These are phyloP conservation scores for Apotomis turbidana DNA, from an alignment of 2,888 invertebrate genomes.

Conservation along the genomic window DNA sequence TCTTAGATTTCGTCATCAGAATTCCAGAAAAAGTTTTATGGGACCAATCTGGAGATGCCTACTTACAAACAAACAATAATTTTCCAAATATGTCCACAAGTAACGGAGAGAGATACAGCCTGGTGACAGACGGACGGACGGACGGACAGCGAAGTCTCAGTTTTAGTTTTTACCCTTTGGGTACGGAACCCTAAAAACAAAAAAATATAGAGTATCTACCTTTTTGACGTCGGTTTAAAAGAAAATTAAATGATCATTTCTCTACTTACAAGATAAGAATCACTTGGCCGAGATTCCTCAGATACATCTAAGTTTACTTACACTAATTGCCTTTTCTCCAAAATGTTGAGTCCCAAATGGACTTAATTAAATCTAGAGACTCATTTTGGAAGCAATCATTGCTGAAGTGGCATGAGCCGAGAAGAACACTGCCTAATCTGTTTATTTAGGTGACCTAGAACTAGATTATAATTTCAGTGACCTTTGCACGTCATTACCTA, in stretches of 20 bases:
- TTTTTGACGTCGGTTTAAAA: too few species aligned
- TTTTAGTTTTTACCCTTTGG: too few species aligned
- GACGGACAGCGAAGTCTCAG: too few species aligned
- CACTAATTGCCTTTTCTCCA: slow-evolving; percentile 4
- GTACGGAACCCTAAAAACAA: too few species aligned
- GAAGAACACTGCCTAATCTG: not conserved
- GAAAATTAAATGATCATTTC: not conserved
- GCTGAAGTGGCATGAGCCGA: not conserved
- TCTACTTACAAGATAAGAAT: not conserved
- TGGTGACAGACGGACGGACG: too few species aligned
- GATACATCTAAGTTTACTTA: slow-evolving; percentile 18
- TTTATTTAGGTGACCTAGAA: not conserved
- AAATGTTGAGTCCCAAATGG: slow-evolving; percentile 7
- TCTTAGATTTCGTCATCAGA: too few species aligned
- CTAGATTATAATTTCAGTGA: not conserved
- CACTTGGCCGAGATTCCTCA: not conserved
- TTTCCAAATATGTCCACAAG: too few species aligned
- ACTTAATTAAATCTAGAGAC: slow-evolving; percentile 1
- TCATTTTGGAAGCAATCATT: not conserved
- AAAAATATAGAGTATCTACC: too few species aligned
- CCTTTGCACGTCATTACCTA: not conserved
- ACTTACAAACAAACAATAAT: too few species aligned
- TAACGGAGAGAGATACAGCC: too few species aligned
- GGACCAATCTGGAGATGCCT: too few species aligned
- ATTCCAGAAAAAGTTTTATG: too few species aligned